A percentile compares a stretch with the other conserved stretches of the same genome.
Evolutionary conservation across 2,888 invertebrate genomes (phyloP).

Genomic region (Megamerina dolium): DNA sequence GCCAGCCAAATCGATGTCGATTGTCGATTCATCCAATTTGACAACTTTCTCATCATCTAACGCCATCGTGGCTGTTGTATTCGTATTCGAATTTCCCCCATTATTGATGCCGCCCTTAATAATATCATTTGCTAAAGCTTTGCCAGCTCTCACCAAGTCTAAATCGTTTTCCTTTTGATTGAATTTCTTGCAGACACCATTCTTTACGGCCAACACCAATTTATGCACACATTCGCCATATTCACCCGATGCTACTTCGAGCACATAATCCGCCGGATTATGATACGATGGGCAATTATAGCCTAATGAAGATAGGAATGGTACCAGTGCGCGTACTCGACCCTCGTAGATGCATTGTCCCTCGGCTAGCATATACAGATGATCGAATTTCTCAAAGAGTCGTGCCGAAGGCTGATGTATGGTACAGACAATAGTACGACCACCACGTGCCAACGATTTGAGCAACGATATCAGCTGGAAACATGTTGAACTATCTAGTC

Average conservation of each 20-base stretch:
- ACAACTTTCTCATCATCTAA: constrained; percentile 51
- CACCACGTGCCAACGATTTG: constrained; percentile 80
- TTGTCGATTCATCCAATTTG: constrained; percentile 52
- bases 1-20: constrained; percentile 10
- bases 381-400: constrained; percentile 92
- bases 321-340: constrained; percentile 73
- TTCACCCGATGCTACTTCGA: constrained; percentile 94
- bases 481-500: constrained; percentile 90
- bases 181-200: constrained; percentile 66
- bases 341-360: constrained; percentile 94
- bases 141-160: constrained; percentile 28
- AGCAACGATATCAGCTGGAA: constrained; percentile 86
- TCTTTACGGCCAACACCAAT: constrained; percentile 76
- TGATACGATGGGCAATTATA: constrained; percentile 91
- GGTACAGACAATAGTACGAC: constrained; percentile 89
- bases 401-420: constrained; percentile 96
- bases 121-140: constrained; percentile 56
- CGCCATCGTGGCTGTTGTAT: constrained; percentile 45
- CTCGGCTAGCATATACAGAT: constrained; percentile 83
- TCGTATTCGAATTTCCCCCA: constrained; percentile 37
- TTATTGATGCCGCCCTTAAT: constrained; percentile 41
- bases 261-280: constrained; percentile 95
- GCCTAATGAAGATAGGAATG: constrained; percentile 78
- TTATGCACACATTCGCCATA: constrained; percentile 86
- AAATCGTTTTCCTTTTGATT: constrained; percentile 42